Conservation (phyloP, 2,113 vertebrate species). For the Athene noctua region DNA sequence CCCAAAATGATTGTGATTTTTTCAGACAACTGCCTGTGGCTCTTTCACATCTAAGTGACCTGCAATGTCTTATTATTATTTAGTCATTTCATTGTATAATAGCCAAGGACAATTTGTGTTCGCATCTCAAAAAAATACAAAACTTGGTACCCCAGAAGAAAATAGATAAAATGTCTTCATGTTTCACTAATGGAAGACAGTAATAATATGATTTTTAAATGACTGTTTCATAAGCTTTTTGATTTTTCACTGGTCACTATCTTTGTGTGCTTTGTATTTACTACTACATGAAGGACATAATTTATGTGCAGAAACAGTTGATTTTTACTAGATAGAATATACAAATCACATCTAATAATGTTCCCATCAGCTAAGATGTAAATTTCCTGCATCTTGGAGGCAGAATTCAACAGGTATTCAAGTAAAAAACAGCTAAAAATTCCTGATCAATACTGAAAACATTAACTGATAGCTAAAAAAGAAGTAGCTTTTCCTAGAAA, state of each 20-base stretch:
- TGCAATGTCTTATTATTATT: neutral
- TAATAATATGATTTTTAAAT: neutral
- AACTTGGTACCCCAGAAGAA: neutral
- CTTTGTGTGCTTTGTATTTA: neutral
- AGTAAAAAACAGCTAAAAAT: neutral
- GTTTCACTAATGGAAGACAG: neutral
- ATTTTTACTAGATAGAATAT: neutral
- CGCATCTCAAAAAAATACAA: neutral
- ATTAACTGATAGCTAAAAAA: neutral
- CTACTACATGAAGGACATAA: neutral
- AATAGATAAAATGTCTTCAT: neutral
- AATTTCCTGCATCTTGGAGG: neutral
- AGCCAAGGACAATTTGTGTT: neutral
- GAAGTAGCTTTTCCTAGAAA: neutral
- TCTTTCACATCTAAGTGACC: neutral
- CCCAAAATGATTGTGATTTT: neutral
- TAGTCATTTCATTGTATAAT: neutral
- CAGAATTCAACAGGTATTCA: neutral
- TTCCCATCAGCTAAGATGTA: neutral
- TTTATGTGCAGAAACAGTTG: neutral
- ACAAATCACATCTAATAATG: neutral
- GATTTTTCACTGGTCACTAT: neutral
- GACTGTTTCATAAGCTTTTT: neutral
- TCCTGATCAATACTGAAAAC: neutral
- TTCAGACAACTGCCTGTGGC: neutral